Evolutionary conservation across 2,888 invertebrate species (phyloP), one percentile per base, ranked within the genome.

Genomic region (Epinotia ramella): DNA sequence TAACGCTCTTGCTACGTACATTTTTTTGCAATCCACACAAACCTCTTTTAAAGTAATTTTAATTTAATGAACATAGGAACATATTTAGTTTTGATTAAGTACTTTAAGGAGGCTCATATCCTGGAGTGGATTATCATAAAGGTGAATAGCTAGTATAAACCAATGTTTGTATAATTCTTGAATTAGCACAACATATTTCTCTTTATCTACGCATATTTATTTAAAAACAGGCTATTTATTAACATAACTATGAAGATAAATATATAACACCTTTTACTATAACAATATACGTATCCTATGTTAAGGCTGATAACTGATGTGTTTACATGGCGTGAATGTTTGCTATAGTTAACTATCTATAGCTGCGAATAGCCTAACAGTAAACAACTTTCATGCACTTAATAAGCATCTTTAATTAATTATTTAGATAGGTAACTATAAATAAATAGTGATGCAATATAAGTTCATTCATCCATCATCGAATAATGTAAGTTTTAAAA

Each of bases 351-450:
- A 59, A 3, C 28, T 62, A 62, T 62, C n/a, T 16, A 33, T 62
- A 33, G 33, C 62, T n/a, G 28, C 20, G 7, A 33, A 28, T 33
- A 62, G n/a, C 3, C n/a, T 16, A 13, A 62, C 7, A 13, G 33
- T 62, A 62, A 33, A 62, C 62, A 62, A 33, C 33, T 62, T 33
- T 62, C n/a, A 62, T 62, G 33, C 33, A n/a, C 62, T n/a, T 62
- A 1, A 5, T 16, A n/a, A n/a, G n/a, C 4, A 49, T 16, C 49
- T 4, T 49, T 49, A 16, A 49, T 49, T 0, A 16, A 49, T 49
- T 49, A 49, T 60, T 60, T 62, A 62, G n/a, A 62, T 33, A 62
- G n/a, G 33, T n/a, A 33, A 33, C n/a, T 53, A 53, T 53, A 53
- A n/a, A 60, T 59, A 24, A 24, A 60, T 60, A 60, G 13, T 60